Base-by-base conservation (phyloP, 2,888 invertebrate genomes). In the Margaritifera margaritifera region DNA sequence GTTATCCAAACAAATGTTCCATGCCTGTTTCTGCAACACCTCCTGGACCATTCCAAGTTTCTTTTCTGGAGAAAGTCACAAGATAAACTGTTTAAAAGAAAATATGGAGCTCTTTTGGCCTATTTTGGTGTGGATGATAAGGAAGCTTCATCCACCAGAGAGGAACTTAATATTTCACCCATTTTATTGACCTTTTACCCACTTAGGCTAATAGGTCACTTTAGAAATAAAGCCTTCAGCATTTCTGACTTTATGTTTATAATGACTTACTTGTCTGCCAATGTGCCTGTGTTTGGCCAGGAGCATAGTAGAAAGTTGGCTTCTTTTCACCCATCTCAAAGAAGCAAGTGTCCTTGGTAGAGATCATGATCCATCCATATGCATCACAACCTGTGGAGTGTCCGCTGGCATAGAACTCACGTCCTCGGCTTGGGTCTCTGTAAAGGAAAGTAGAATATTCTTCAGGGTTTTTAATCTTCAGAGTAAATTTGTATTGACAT, bases 261-360 rank as follows among this genome's bases (percentile, higher is more conserved):
- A 55, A 62, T 24, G 50, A 77, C 80, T 71, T 74, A 82, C 82
- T 79, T 65, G 73, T 75, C 58, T 75, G 76, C 78, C 80, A 82
- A 57, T 77, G 74, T 24, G 78, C 78, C 42, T 72, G 71, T 19
- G 68, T 69, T 42, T 78, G 76, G 65, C 80, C 80, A 55, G 81
- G 80, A 27, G 80, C 80, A 67, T 82, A 82, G 68, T 79, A 81
- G 78, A 81, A 82, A 3, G 80, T 66, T 53, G 82, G 80, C 62
- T 78, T 78, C 24, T 70, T 60, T 27, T 77, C 78, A n/a, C 68
- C 70, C 19, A 67, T 68, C 52, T 80, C 80, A 31, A 68, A 69
- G 69, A 64, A 73, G 66, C 80, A 82, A 19, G 71, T 57, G 11
- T 56, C 59, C 58, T 73, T 73, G 15, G 80, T 81, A 2, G 80